These are phyloP conservation scores for Chrysocyon brachyurus DNA, from an alignment of 2,797 vertebrate species.

Conservation along the genomic window DNA sequence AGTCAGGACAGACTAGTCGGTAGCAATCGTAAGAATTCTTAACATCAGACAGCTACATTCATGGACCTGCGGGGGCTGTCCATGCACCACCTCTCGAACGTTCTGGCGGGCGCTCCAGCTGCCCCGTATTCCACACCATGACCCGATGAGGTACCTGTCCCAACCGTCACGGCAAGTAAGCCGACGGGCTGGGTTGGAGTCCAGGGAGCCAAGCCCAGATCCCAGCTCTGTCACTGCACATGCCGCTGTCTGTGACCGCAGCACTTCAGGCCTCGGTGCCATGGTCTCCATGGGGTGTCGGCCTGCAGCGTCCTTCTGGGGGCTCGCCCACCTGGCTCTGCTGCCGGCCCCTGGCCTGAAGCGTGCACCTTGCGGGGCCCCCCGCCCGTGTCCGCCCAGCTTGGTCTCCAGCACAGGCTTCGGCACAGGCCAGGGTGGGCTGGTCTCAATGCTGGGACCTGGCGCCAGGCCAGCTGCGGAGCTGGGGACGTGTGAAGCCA, in stretches of 20 bases:
- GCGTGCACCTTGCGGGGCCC: fast-evolving
- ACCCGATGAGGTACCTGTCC: fast-evolving
- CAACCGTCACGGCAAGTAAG: too few species aligned
- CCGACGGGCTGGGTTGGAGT: fast-evolving
- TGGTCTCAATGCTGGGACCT: neutral
- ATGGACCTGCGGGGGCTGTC: neutral
- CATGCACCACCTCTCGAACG: fast-evolving
- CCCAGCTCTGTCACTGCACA: fast-evolving
- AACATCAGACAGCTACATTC: fast-evolving
- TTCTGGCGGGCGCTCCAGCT: neutral
- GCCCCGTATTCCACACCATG: neutral
- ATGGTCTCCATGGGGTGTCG: neutral
- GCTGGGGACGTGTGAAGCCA: fast-evolving
- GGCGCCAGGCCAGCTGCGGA: fast-evolving
- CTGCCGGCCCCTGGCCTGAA: fast-evolving
- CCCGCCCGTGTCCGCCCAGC: fast-evolving
- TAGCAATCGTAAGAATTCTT: fast-evolving
- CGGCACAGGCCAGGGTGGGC: neutral
- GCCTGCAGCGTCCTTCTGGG: neutral
- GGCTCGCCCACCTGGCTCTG: neutral
- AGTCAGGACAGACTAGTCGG: fast-evolving
- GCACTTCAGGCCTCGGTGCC: neutral
- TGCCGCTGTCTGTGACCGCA: fast-evolving
- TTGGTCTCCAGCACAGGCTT: neutral
- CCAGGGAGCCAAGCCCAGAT: neutral